A percentile compares a stretch with the other conserved stretches of the same genome.
phyloP scores from a whole-genome alignment of 1,140 invertebrate genomes.

The Temnothorax longispinosus region DNA sequence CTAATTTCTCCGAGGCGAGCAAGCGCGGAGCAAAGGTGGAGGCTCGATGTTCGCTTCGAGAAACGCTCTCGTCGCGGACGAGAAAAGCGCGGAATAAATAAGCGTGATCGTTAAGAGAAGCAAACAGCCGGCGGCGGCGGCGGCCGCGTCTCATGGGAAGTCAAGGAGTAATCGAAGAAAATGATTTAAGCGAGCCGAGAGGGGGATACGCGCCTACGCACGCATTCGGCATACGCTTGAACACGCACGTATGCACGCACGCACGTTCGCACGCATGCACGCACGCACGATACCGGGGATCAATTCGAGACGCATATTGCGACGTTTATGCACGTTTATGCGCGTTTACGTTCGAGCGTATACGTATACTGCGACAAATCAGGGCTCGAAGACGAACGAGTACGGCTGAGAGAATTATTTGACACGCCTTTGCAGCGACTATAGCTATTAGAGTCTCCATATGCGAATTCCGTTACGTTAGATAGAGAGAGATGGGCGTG shows the following conservation, averaged over 20 bases:
- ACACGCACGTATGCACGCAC: slow-evolving; percentile 12
- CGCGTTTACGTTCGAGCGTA: slow-evolving; percentile 29
- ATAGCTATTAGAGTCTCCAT: no score
- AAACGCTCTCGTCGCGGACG: slow-evolving; percentile 29
- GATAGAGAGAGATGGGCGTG: no score
- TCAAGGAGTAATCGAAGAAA: slow-evolving; percentile 59
- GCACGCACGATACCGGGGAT: slow-evolving; percentile 33
- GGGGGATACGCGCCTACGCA: slow-evolving; percentile 23
- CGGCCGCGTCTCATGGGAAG: slow-evolving; percentile 50
- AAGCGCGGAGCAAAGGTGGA: neutral
- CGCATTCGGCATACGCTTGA: slow-evolving; percentile 11
- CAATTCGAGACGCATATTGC: slow-evolving; percentile 57
- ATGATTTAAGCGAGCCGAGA: slow-evolving; percentile 49
- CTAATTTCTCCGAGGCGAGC: neutral
- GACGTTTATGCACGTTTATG: slow-evolving; percentile 50
- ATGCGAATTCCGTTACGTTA: neutral
- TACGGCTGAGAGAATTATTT: slow-evolving; percentile 13
- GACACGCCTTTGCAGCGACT: neutral
- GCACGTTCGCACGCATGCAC: neutral
- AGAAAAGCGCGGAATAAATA: slow-evolving; percentile 53
- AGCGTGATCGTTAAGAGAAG: slow-evolving; percentile 56
- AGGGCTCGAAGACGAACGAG: neutral
- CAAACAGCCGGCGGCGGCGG: slow-evolving; percentile 45
- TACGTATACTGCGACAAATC: slow-evolving; percentile 8
- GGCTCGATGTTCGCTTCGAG: neutral